Percentiles rank a stretch among this genome's conserved stretches.
phyloP scores from a whole-genome alignment of 2,797 vertebrate genomes.

The Hafferia zeledoni region DNA sequence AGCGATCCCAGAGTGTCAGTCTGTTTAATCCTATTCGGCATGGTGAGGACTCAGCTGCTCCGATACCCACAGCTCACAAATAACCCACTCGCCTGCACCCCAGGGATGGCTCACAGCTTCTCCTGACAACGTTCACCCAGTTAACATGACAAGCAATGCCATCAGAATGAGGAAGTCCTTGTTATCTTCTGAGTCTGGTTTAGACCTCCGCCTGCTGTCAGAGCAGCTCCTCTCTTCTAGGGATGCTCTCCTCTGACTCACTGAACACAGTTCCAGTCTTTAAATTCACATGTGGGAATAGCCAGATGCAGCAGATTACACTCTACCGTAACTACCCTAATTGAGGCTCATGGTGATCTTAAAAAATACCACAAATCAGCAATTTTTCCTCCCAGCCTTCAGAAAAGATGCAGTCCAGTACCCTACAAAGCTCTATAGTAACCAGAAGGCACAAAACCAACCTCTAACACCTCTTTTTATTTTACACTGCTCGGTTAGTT shows the following conservation, averaged over 20 bases:
- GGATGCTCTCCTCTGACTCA: constrained; percentile 67
- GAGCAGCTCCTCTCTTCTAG: constrained; percentile 48
- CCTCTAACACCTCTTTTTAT: neutral
- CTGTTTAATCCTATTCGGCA: constrained; percentile 78
- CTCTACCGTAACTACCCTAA: constrained; percentile 82
- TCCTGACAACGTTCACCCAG: neutral
- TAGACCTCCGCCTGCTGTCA: neutral
- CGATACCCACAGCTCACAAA: neutral
- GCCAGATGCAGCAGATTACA: constrained; percentile 70
- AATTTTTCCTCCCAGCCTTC: constrained; percentile 30
- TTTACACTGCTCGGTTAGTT: neutral
- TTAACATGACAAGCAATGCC: neutral
- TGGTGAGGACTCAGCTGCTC: constrained; percentile 43
- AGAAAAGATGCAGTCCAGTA: neutral
- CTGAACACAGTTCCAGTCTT: constrained; percentile 61
- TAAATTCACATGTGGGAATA: constrained; percentile 78
- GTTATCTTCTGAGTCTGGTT: neutral
- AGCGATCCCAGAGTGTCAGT: constrained; percentile 72
- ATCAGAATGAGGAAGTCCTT: neutral
- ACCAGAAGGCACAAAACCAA: neutral
- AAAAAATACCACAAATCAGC: constrained; percentile 35
- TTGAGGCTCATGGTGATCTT: constrained; percentile 73
- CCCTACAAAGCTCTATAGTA: neutral
- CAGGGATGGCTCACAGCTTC: neutral
- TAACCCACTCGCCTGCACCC: neutral